Evolutionary conservation across 2,797 vertebrate species (phyloP), one percentile per base, ranked within the genome.

Genomic region (Epinephelus coioides): DNA sequence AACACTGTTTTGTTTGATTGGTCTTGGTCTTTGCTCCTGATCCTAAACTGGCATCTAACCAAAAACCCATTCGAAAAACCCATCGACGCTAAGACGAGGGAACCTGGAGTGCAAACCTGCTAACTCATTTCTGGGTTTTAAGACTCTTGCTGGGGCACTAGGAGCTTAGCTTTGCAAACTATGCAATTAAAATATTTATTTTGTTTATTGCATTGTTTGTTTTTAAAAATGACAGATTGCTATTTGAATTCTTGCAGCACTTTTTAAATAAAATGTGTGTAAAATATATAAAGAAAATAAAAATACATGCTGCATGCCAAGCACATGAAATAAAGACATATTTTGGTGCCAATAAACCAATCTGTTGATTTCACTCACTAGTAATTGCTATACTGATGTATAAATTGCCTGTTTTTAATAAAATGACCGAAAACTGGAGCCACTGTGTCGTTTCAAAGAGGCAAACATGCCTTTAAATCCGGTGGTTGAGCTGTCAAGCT

Each of bases 131-230:
- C 27, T 34, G 30, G 30, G 30, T 5, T 34, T 6, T 34, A 34
- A 34, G 6, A 7, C 34, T 34, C 34, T 34, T 34, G 34, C 34
- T 34, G 34, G 34, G 34, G 34, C 34, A 34, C 34, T 34, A 34
- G 64, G 62, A 69, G 82, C 76, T 83, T 79, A 73, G 60, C 78
- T 87, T 84, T 73, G 73, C 78, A 85, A 79, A 70, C 62, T 83
- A 85, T 88, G 73, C 83, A 85, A 73, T 71, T 9, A 19, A 79
- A 30, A 61, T 86, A 91, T 92, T 90, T 91, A 93, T 92, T n/a
- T 43, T 85, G 15, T 70, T n/a, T 64, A 68, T 56, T 68, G n/a
- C 71, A 46, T 71, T 38, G 3, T 59, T 64, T 77, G n/a, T n/a
- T n/a, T 43, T 11, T 43, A 43, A 55, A 75, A 51, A 46, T 8